These are phyloP conservation scores for Taurulus bubalis DNA, from an alignment of 2,113 vertebrate species.

Conservation along the genomic window DNA sequence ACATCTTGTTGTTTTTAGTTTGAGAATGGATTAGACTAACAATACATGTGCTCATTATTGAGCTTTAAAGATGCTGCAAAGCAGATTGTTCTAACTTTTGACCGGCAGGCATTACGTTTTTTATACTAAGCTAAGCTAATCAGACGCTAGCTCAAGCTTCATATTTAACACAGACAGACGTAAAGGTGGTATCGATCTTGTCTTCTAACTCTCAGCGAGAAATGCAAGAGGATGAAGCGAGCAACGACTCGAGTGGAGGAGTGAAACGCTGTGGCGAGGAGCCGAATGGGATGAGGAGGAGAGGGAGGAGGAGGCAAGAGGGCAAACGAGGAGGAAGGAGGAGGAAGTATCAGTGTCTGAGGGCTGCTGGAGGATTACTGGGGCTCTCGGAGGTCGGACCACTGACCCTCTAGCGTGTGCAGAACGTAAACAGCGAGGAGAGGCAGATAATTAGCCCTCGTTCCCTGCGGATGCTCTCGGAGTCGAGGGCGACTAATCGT, in stretches of 20 bases:
- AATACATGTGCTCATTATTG: background rate
- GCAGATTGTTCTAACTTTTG: background rate
- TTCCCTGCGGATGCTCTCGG: conserved; percentile 84
- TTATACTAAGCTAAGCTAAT: conserved; percentile 1
- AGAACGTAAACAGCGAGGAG: conserved; percentile 90
- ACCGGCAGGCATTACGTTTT: no score
- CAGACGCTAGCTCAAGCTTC: background rate
- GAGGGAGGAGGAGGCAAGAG: conserved; percentile 59
- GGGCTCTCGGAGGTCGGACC: conserved; percentile 79
- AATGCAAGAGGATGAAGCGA: no score
- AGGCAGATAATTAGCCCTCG: conserved; percentile 90
- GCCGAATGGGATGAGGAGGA: conserved; percentile 36
- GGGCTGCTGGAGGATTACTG: conserved; percentile 81
- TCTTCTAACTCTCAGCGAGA: background rate
- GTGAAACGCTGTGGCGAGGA: conserved; percentile 30
- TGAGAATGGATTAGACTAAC: background rate
- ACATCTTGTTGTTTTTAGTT: background rate
- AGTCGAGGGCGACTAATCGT: conserved; percentile 84
- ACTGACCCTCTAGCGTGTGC: conserved; percentile 88
- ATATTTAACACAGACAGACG: background rate
- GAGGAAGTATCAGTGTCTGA: conserved; percentile 83
- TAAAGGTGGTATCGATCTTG: background rate
- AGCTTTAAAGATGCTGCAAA: background rate
- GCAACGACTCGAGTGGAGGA: conserved; percentile 17
- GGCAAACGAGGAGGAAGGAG: conserved; percentile 69